Base-by-base conservation (phyloP, 2,113 vertebrate genomes). In the Jaculus jaculus region DNA sequence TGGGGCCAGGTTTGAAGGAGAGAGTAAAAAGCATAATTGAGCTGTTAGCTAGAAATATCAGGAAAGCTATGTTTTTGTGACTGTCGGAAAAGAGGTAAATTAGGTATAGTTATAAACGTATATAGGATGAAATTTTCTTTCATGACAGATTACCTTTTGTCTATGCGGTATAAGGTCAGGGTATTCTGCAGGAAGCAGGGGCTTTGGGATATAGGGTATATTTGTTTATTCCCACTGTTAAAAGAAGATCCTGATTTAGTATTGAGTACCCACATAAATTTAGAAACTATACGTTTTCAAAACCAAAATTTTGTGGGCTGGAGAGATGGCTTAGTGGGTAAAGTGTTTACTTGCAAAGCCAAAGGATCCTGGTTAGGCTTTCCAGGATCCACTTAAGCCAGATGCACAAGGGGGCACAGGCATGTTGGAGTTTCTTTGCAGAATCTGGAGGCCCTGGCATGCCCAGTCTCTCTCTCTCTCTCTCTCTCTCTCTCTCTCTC, bases 61-160 rank as follows among this genome's bases (percentile, higher is more conserved):
- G 8, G 23, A 85, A 10, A 72, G 12, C 24, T 42, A 42, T 63
- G 34, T 78, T 39, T 91, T 77, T 72, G 37, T 72, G 16, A 30
- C 12, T 5, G 10, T 9, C 7, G 12, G 34, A 89, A 89, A 84
- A 60, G 24, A 92, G 26, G 54, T 86, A 34, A 83, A 39, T 9
- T 66, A 42, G 7, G 21, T 26, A 72, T 51, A 83, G 71, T 47
- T 54, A 92, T 37, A 78, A 72, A 68, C 17, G 11, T 60, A 16
- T 78, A 30, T n/a, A 86, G 42, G 15, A 23, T 73, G 24, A 95
- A 87, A 85, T 39, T 18, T 60, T 93, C 23, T 75, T 81, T 91
- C 4, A n/a, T 51, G 30, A 71, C 60, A 68, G 30, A 11, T 65
- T 88, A n/a, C 16, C 51, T 93, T 88, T 94, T 71, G 3, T 88